These are phyloP conservation scores for Dicrostonyx torquatus DNA, from an alignment of 2,797 vertebrate genomes.

Conservation along the genomic window DNA sequence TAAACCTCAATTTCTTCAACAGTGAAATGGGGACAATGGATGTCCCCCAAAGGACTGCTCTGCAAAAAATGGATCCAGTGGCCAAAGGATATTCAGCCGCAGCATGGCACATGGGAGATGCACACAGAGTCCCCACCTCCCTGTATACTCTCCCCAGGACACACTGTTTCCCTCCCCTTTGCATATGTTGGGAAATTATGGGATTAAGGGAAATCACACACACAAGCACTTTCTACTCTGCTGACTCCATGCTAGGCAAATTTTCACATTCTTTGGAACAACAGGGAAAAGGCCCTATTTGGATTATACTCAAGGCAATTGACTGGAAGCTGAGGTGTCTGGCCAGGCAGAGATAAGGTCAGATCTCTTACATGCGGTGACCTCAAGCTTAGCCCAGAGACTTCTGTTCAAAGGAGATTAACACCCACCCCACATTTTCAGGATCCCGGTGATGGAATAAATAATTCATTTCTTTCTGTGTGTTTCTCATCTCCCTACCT, in stretches of 20 bases:
- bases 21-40: not conserved
- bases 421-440: not conserved
- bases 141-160: not conserved
- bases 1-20: not conserved
- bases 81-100: too few species aligned
- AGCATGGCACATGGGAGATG: not conserved
- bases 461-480: constrained; percentile 68
- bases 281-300: constrained; percentile 56
- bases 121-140: accelerated
- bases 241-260: constrained; percentile 38
- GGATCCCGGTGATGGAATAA: constrained; percentile 54
- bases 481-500: constrained; percentile 46
- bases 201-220: constrained; percentile 63
- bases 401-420: constrained; percentile 62
- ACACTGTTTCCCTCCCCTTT: not conserved
- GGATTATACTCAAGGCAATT: constrained; percentile 72
- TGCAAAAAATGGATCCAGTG: not conserved
- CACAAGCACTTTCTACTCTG: constrained; percentile 50
- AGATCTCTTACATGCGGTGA: constrained; percentile 2
- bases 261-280: constrained; percentile 61
- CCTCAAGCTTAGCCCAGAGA: not conserved
- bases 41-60: not conserved
- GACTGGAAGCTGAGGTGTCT: constrained; percentile 39
- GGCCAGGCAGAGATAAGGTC: constrained; percentile 68
- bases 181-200: constrained; percentile 10